Evolutionary conservation across 1,140 invertebrate species (phyloP).

Genomic region (Elysia chlorotica): DNA sequence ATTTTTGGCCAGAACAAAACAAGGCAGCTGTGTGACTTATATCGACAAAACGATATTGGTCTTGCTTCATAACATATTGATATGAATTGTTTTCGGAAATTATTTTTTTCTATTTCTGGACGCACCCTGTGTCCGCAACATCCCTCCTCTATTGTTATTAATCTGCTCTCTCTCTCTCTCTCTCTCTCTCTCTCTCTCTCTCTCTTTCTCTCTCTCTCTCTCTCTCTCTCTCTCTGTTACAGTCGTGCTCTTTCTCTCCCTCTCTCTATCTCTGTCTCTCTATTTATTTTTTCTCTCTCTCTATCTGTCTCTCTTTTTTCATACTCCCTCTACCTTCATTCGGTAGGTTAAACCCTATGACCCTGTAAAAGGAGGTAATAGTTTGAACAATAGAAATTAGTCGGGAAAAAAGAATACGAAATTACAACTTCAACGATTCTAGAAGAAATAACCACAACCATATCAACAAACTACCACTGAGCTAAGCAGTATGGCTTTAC

Average conservation of each 20-base stretch:
- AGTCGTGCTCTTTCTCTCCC: not conserved
- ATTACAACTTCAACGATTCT: not conserved
- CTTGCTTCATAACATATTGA: not conserved
- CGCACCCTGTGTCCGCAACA: not conserved
- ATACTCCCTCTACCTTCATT: not conserved
- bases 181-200: not conserved
- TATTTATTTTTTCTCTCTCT: not conserved
- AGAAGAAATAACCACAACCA: not conserved
- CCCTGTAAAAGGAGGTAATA: not conserved
- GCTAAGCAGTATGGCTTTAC: not conserved
- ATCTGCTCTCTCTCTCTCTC: not conserved
- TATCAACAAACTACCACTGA: not conserved
- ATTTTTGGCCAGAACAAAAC: no score
- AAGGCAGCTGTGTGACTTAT: no score
- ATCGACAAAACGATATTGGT: no score
- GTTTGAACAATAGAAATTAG: not conserved
- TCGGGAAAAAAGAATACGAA: not conserved
- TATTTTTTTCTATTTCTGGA: not conserved
- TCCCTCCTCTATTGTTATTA: not conserved
- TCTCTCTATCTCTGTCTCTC: not conserved
- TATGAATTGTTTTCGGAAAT: not conserved
- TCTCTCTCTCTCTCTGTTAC: not conserved
- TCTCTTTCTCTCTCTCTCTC: not conserved
- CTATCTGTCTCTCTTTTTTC: not conserved
- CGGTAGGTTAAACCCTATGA: not conserved